Evolutionary conservation across 2,113 vertebrate species (phyloP).

Genomic region (Cranoglanis bouderius): DNA sequence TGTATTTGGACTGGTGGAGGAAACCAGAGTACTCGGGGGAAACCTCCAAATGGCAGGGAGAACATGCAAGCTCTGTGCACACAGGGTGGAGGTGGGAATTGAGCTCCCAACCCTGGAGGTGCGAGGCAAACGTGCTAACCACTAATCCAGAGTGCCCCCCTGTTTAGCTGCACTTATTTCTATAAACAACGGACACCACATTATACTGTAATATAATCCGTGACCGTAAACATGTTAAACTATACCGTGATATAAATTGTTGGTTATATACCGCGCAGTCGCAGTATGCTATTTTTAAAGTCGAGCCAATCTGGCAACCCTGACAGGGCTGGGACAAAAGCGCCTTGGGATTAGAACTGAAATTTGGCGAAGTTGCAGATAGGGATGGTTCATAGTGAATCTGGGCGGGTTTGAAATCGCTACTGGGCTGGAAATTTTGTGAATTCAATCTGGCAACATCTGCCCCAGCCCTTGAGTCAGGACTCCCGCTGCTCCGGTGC

Average conservation of each 20-base stretch:
- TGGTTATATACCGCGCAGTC: not conserved
- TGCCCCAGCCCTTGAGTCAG: constrained; percentile 4
- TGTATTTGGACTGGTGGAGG: no score
- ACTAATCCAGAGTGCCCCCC: no score
- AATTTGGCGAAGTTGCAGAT: not conserved
- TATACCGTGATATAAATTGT: not conserved
- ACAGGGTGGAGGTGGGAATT: no score
- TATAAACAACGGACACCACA: not conserved
- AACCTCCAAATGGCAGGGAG: no score
- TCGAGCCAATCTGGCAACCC: constrained; percentile 13
- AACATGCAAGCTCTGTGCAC: no score
- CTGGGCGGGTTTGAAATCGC: not conserved
- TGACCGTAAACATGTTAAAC: not conserved
- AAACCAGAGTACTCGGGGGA: no score
- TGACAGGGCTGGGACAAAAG: not conserved
- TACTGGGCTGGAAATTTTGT: not conserved
- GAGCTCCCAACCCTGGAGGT: no score
- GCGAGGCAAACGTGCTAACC: no score
- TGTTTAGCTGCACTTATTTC: no score
- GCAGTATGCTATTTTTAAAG: not conserved
- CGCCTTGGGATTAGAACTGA: not conserved
- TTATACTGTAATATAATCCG: not conserved
- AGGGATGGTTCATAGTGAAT: not conserved
- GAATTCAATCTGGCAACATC: constrained; percentile 2
- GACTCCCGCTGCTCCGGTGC: not conserved